These are phyloP conservation scores for Yponomeuta sedellus DNA, from an alignment of 2,888 invertebrate species.

Conservation along the genomic window DNA sequence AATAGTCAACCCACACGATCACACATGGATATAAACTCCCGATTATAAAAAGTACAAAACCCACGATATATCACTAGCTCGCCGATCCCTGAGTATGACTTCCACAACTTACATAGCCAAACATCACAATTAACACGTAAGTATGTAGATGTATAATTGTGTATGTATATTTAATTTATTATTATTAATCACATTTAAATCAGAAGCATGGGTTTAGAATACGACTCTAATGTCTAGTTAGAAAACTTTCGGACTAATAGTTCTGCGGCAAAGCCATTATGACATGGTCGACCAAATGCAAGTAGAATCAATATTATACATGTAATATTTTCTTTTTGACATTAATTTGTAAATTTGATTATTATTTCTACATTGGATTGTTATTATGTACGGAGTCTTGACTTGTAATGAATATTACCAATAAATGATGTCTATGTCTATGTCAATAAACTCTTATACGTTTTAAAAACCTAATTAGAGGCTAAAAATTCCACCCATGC, in stretches of 20 bases:
- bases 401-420: too few relatives aligned
- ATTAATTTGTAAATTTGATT: too few relatives aligned
- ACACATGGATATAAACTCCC: neutral
- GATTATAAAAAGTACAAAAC: constrained; percentile 42
- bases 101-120: constrained; percentile 62
- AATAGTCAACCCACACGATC: neutral
- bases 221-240: neutral
- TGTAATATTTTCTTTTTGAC: too few relatives aligned
- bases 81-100: constrained; percentile 53
- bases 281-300: neutral
- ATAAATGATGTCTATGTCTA: too few relatives aligned
- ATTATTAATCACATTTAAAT: constrained; percentile 18
- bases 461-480: too few relatives aligned
- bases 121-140: constrained; percentile 58
- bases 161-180: constrained; percentile 18
- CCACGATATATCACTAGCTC: constrained; percentile 26
- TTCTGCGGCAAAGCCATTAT: neutral
- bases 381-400: too few relatives aligned
- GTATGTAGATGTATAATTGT: constrained; percentile 34
- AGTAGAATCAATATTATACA: too few relatives aligned
- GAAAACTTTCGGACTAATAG: neutral
- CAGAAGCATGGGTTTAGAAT: constrained; percentile 23
- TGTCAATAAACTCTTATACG: too few relatives aligned
- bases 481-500: too few relatives aligned
- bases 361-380: too few relatives aligned